Conservation (phyloP, 1,140 invertebrate genomes). For the Trichomalopsis sarcophagae region DNA sequence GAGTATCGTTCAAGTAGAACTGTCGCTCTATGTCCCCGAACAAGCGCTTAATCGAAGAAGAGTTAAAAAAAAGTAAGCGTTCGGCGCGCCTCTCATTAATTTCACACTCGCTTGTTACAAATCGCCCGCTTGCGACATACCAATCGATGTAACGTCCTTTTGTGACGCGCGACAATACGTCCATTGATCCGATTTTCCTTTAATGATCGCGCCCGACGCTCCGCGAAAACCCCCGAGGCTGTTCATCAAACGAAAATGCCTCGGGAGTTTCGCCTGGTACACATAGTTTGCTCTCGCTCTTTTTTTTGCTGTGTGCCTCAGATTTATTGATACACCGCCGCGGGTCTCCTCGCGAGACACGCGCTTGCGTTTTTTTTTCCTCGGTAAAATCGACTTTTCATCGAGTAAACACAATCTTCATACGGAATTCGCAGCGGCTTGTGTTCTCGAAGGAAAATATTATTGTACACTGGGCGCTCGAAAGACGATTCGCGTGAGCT, state of each 20-base stretch:
- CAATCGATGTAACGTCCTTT: slow-evolving; percentile 18
- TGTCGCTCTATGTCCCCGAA: too few species aligned
- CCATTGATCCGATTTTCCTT: slow-evolving; percentile 35
- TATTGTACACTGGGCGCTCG: background rate
- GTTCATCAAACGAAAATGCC: slow-evolving; percentile 27
- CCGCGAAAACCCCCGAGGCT: slow-evolving; percentile 17
- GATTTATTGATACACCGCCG: background rate
- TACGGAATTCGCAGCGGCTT: background rate
- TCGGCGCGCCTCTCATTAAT: slow-evolving; percentile 5
- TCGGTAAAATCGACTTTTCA: background rate
- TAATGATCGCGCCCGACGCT: slow-evolving; percentile 25
- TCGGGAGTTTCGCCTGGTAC: slow-evolving; percentile 28
- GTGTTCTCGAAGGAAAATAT: background rate
- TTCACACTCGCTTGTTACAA: slow-evolving; percentile 14
- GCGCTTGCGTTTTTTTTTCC: background rate
- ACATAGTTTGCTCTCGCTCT: background rate
- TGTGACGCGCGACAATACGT: slow-evolving; percentile 18
- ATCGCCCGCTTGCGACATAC: background rate
- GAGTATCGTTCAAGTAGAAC: too few species aligned
- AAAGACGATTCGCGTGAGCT: background rate
- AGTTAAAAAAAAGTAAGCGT: background rate
- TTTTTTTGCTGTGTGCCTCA: background rate
- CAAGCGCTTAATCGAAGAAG: too few species aligned
- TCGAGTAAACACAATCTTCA: background rate
- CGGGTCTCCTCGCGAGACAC: background rate